These are phyloP conservation scores for Carduelis carduelis DNA, from an alignment of 2,797 vertebrate species.

Conservation along the genomic window DNA sequence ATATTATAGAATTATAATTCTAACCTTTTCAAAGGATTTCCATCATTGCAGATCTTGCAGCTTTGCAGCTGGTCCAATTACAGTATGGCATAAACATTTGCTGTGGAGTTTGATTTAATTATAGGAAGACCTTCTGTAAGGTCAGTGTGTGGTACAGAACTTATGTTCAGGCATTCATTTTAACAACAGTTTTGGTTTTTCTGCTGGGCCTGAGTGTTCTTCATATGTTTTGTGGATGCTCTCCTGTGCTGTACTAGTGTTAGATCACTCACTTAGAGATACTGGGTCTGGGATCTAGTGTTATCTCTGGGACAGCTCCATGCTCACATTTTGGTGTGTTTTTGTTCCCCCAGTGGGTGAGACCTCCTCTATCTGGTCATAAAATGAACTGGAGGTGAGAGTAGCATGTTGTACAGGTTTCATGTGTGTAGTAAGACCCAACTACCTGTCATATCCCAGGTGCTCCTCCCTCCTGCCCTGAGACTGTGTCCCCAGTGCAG, in stretches of 20 bases:
- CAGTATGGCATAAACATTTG: slow-evolving; percentile 28
- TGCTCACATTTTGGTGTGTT: background rate
- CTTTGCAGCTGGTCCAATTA: slow-evolving; percentile 54
- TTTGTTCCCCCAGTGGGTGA: background rate
- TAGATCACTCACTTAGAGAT: background rate
- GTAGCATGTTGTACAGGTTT: background rate
- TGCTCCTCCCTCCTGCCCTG: background rate
- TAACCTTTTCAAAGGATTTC: slow-evolving; percentile 45
- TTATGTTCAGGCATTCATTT: background rate
- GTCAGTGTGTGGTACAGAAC: slow-evolving; percentile 9
- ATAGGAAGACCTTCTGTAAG: slow-evolving; percentile 10
- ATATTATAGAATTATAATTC: slow-evolving; percentile 31
- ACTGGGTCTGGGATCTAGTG: background rate
- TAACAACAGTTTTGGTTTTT: background rate
- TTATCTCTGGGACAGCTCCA: background rate
- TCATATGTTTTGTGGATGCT: background rate
- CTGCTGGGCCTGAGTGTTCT: background rate
- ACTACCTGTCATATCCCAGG: background rate
- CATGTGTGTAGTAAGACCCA: background rate
- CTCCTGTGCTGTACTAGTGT: background rate
- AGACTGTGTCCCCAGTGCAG: background rate
- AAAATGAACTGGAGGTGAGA: background rate
- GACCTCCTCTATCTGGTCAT: background rate
- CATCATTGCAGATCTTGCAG: slow-evolving; percentile 18
- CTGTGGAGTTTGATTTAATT: slow-evolving; percentile 40